Percentiles rank a stretch among this genome's conserved stretches.
Conservation (phyloP, 2,888 invertebrate genomes). For the Alcis repandata region DNA sequence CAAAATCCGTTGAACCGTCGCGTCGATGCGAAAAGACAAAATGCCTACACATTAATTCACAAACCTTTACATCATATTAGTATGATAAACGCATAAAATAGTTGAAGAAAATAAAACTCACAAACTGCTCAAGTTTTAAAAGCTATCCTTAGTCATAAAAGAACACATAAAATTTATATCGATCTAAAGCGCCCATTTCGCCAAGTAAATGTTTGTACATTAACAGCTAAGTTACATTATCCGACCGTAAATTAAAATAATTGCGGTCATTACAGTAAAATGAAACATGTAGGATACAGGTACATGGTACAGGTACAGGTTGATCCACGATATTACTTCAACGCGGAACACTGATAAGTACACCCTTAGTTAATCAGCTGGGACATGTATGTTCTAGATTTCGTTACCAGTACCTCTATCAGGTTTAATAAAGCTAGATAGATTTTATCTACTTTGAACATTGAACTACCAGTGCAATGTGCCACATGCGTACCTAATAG, state of each 20-base stretch:
- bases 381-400: conserved; percentile 39
- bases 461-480: too few relatives aligned
- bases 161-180: not conserved
- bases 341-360: conserved; percentile 42
- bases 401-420: conserved; percentile 18
- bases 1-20: too few relatives aligned
- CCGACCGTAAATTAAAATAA: conserved; percentile 39
- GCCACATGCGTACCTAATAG: too few relatives aligned
- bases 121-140: too few relatives aligned
- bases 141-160: too few relatives aligned
- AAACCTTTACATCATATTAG: too few relatives aligned
- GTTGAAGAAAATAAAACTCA: not conserved
- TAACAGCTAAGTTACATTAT: conserved; percentile 32
- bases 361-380: conserved; percentile 35
- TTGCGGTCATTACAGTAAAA: conserved; percentile 36
- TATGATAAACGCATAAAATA: too few relatives aligned
- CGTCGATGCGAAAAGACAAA: too few relatives aligned
- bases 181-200: not conserved
- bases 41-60: too few relatives aligned
- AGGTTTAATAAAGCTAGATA: not conserved
- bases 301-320: conserved; percentile 27
- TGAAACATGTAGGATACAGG: conserved; percentile 37
- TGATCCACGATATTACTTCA: conserved; percentile 41
- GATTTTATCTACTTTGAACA: not conserved
- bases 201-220: conserved; percentile 7